phyloP scores from a whole-genome alignment of 2,113 vertebrate species.

The Apeltes quadracus region DNA sequence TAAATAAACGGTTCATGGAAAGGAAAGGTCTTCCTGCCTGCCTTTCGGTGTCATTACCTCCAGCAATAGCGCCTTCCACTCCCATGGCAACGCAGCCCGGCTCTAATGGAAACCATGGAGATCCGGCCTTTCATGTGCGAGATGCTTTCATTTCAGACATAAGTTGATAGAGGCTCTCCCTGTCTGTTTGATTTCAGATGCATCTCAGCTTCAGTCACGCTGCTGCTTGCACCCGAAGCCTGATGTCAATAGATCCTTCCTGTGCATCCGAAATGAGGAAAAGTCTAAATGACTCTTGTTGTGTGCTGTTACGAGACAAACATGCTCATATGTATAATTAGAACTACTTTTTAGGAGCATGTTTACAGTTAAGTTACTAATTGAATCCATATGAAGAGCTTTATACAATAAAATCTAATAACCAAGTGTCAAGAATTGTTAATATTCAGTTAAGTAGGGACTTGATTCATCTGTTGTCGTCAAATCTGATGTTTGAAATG shows the following conservation, averaged over 20 bases:
- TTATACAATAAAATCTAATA: not conserved
- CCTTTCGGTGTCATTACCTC: slow-evolving; percentile 45
- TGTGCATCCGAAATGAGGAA: slow-evolving; percentile 29
- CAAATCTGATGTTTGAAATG: not conserved
- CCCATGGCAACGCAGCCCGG: slow-evolving; percentile 79
- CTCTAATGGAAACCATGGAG: slow-evolving; percentile 76
- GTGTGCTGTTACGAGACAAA: not conserved
- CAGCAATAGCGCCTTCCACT: slow-evolving; percentile 58
- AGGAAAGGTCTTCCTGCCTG: slow-evolving; percentile 49
- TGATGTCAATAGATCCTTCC: slow-evolving; percentile 45
- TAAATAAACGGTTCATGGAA: slow-evolving; percentile 31
- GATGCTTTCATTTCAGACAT: slow-evolving; percentile 78
- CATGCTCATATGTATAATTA: not conserved
- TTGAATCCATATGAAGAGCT: not conserved
- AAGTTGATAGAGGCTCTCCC: slow-evolving; percentile 61
- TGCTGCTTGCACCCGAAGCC: slow-evolving; percentile 39
- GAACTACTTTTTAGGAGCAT: not conserved
- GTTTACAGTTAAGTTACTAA: not conserved
- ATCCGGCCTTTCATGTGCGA: slow-evolving; percentile 79
- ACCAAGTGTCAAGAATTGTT: not conserved
- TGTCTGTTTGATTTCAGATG: slow-evolving; percentile 64
- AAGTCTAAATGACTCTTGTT: not conserved
- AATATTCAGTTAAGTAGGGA: not conserved
- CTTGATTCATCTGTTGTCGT: not conserved
- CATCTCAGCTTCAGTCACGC: slow-evolving; percentile 43